Evolutionary conservation across 2,113 vertebrate genomes (phyloP).

Genomic region (Tenrec ecaudatus): DNA sequence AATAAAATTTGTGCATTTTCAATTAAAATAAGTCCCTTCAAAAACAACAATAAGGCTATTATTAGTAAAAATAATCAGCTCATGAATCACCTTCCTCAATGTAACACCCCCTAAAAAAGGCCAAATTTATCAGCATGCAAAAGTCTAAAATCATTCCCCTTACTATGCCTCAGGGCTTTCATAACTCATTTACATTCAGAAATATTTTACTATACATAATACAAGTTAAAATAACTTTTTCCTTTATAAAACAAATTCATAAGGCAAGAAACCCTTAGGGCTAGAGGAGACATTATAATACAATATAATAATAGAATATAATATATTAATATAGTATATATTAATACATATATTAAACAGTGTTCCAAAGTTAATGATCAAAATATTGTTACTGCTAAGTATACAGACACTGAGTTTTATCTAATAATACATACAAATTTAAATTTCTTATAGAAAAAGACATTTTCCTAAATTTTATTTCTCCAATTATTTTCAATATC

Average conservation of each 20-base stretch:
- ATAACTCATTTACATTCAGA: slow-evolving; percentile 8
- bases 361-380: neutral
- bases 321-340: too few species aligned
- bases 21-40: too few species aligned
- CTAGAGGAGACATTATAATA: too few species aligned
- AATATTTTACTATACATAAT: neutral
- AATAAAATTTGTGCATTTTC: too few species aligned
- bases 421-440: slow-evolving; percentile 23
- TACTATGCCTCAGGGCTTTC: neutral
- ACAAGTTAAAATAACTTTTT: too few species aligned
- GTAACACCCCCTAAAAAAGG: neutral
- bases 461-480: neutral
- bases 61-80: neutral
- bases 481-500: neutral
- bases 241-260: too few species aligned
- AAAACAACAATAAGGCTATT: too few species aligned
- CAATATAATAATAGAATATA: too few species aligned
- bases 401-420: neutral
- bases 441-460: neutral
- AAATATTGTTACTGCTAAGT: neutral
- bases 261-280: too few species aligned
- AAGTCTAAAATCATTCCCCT: neutral
- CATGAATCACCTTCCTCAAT: neutral
- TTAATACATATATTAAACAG: neutral
- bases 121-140: neutral